Base-by-base conservation (phyloP, 2,113 vertebrate genomes). In the Microtus pennsylvanicus region DNA sequence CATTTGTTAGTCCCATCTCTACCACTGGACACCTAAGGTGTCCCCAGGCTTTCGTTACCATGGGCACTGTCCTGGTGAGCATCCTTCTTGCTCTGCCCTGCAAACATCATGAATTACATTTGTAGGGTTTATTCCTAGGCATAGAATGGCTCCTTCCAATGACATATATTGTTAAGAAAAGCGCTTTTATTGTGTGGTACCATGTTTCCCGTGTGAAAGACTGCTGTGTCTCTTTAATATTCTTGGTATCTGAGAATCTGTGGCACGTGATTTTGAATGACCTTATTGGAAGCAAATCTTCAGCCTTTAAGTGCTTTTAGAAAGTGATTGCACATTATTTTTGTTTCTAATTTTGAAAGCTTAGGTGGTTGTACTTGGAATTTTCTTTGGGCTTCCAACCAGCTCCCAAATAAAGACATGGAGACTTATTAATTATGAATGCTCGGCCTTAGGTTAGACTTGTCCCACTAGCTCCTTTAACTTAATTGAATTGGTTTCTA, bases 291-390 rank as follows among this genome's bases (percentile, higher is more conserved):
- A 75, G 75, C 82, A 92, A 94, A 85, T 76, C 33, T 72, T 89
- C 6, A 52, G 8, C 16, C 10, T 80, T 21, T 35, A 69, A 87
- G 28, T 26, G 24, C 24, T 96, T 95, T 58, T 82, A 4, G 52
- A 72, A 89, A 91, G 74, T 47, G 63, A 50, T 45, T 76, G 6
- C 7, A 87, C 13, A 47, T 3, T 4, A 2, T 61, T 74, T 52
- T 93, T 91, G 35, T 77, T 96, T 94, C 33, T 83, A 52, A 45
- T 92, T 89, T 24, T 55, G 65, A 97, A 93, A 89, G 21, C 16
- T 83, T 50, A 26, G 7, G 4, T 83, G 63, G 7, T 91, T 33
- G 22, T 87, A 76, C 38, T 45, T 76, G 22, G 74, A 45, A 76
- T 76, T 45, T 76, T 26, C 22, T n/a, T 72, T n/a, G 70, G 70